phyloP scores from a whole-genome alignment of 2,113 vertebrate species.

The Pteruthius melanotis region DNA sequence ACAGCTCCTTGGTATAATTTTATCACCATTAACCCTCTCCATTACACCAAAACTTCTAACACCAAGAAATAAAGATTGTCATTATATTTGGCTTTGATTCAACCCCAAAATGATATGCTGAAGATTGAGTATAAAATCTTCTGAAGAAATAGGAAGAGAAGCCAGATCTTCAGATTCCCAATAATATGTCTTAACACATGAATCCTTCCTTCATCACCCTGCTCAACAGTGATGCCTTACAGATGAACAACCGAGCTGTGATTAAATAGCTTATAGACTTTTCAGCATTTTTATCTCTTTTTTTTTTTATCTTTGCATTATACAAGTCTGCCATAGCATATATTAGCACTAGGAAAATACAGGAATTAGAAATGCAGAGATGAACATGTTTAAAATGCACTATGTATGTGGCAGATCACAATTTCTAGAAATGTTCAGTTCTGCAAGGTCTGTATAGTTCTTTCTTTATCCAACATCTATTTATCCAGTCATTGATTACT shows the following conservation, averaged over 20 bases:
- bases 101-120: not conserved
- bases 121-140: not conserved
- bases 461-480: not conserved
- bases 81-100: not conserved
- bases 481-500: not conserved
- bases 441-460: not conserved
- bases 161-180: conserved; percentile 24
- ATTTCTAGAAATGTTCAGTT: not conserved
- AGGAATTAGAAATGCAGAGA: not conserved
- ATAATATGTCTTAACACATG: conserved; percentile 1
- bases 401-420: not conserved
- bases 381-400: not conserved
- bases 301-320: not conserved
- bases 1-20: not conserved
- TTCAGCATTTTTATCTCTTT: not conserved
- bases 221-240: not conserved
- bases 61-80: not conserved
- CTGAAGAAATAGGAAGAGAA: conserved; percentile 9
- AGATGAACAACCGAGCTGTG: conserved; percentile 38
- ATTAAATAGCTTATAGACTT: conserved; percentile 18
- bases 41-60: not conserved
- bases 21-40: not conserved
- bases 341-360: conserved; percentile 4
- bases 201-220: conserved; percentile 29
- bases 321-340: not conserved